Evolutionary conservation across 2,888 invertebrate species (phyloP).

Genomic region (Atrina japonica): DNA sequence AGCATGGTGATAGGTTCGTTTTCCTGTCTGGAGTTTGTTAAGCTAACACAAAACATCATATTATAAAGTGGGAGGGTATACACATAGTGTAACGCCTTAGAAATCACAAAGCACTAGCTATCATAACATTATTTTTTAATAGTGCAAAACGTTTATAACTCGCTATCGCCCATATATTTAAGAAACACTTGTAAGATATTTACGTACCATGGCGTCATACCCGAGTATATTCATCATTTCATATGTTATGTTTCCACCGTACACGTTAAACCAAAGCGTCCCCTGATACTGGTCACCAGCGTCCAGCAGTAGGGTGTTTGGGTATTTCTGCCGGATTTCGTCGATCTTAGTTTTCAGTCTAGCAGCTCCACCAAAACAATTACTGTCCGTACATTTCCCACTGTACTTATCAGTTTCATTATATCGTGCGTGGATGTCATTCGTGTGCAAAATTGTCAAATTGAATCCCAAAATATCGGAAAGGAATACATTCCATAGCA

Average conservation of each 20-base stretch:
- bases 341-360: conserved; percentile 47
- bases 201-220: conserved; percentile 91
- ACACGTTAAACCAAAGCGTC: conserved; percentile 91
- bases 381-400: conserved; percentile 82
- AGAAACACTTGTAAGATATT: no score
- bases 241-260: conserved; percentile 89
- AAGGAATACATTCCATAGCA: no score
- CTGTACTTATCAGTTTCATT: conserved; percentile 89
- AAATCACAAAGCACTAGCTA: no score
- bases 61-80: no score
- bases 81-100: no score
- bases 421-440: conserved; percentile 93
- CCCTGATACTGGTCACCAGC: conserved; percentile 97
- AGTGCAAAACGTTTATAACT: no score
- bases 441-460: conserved; percentile 91
- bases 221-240: conserved; percentile 90
- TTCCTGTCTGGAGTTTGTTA: no score
- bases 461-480: conserved; percentile 80
- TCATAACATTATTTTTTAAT: no score
- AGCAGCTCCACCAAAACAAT: conserved; percentile 57
- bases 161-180: no score
- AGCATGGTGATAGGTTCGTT: no score
- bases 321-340: conserved; percentile 51
- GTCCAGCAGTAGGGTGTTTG: conserved; percentile 89
- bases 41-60: no score